Evolutionary conservation across 2,888 invertebrate genomes (phyloP), one percentile per base, ranked within the genome.

Genomic region (Lithophane leautieri): DNA sequence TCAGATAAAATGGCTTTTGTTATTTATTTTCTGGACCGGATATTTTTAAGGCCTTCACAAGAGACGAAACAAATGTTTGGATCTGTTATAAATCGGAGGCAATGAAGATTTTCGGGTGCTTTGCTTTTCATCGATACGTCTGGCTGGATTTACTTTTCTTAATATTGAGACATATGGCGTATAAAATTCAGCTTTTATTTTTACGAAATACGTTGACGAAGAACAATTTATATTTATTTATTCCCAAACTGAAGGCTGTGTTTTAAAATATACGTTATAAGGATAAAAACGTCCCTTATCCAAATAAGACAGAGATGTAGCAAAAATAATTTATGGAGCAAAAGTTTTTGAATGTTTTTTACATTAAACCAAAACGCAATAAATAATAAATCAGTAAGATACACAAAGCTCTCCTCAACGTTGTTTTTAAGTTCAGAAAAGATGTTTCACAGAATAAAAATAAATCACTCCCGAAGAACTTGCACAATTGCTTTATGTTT

Each of bases 1-100:
- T 94, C 95, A 94, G 93, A 94, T 93, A 91, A 93, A 95, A 95
- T 94, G 93, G 95, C 94, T 93, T 93, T 94, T 93, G 93, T 94
- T 93, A 93, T 95, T 94, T 94, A 95, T 94, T 94, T 94, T 93
- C 91, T 92, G 89, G 91, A 91, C 91, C 91, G 91, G 93, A 94
- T 94, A 93, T 94, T 94, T 93, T 90, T 93, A 90, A 92, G 91
- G 90, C 87, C 89, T 88, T 87, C 90, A 89, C 90, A 89, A 89
- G 89, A 90, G 90, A 89, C 85, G 88, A 89, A 91, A 92, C 89
- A 92, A 92, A 91, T 92, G 87, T 88, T 89, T 78, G 81, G 86
- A 81, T 75, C 67, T 67, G 74, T 82, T 84, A 86, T 81, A 88
- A 85, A 88, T 88, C 73, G 77, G 70, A 72, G 66, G 76, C 78